These are phyloP conservation scores for Belgica antarctica DNA, from an alignment of 2,888 invertebrate genomes.

Conservation along the genomic window DNA sequence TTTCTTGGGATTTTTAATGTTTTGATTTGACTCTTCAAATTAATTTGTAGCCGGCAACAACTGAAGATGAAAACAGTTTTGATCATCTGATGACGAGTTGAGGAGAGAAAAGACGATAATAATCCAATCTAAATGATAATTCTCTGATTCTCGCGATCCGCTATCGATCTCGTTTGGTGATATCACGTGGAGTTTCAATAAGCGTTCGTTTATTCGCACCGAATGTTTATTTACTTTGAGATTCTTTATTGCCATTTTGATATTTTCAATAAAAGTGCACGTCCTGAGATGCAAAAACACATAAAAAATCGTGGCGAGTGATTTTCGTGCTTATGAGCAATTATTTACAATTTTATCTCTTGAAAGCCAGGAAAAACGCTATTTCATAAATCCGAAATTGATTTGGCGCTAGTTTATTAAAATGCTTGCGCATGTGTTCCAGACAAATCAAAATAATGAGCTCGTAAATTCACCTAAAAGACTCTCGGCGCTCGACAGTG, in stretches of 20 bases:
- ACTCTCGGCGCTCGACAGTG: too few species aligned
- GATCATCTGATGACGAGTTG: slow-evolving; percentile 23
- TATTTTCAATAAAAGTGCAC: slow-evolving; percentile 7
- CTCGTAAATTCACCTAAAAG: too few species aligned
- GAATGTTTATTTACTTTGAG: not conserved
- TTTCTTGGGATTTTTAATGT: too few species aligned
- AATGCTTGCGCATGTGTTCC: not conserved
- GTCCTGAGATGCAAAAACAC: too few species aligned
- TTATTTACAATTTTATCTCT: slow-evolving; percentile 14
- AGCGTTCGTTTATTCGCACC: not conserved
- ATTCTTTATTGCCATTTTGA: not conserved
- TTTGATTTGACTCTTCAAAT: slow-evolving; percentile 20
- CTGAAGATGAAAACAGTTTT: slow-evolving; percentile 5
- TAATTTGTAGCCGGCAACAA: slow-evolving; percentile 9
- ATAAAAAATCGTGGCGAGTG: slow-evolving; percentile 13
- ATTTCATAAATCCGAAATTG: slow-evolving; percentile 4
- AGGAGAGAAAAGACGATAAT: slow-evolving; percentile 14
- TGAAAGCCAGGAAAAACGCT: not conserved
- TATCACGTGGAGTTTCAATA: slow-evolving; percentile 16
- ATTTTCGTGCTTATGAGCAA: slow-evolving; percentile 20
- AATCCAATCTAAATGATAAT: slow-evolving; percentile 40
- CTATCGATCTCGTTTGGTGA: not conserved
- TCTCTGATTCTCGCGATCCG: not conserved
- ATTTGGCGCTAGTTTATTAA: slow-evolving; percentile 19
- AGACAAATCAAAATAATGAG: slow-evolving; percentile 32